Percentiles rank a stretch among this genome's conserved stretches.
Conservation (phyloP, 2,888 invertebrate species). For the Sclerodermus sp. region DNA sequence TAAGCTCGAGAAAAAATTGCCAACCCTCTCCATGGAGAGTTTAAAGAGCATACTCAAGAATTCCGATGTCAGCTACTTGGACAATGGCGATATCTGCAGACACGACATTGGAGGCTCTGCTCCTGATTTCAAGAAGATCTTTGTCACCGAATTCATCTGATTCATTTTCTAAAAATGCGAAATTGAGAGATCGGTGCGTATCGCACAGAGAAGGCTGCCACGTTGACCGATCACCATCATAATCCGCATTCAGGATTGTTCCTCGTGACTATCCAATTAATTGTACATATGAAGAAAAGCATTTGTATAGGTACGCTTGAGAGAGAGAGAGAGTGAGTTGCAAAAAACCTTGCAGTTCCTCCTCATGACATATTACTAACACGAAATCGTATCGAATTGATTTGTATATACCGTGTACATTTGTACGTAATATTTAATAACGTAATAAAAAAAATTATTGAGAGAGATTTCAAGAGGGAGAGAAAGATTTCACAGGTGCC, state of each 20-base stretch:
- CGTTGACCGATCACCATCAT: no score
- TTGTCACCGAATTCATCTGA: constrained; percentile 60
- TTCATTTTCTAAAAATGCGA: no score
- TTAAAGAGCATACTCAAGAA: constrained; percentile 50
- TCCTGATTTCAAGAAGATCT: constrained; percentile 63
- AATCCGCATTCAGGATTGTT: no score
- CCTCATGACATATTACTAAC: not conserved
- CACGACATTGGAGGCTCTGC: constrained; percentile 59
- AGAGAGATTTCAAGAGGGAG: not conserved
- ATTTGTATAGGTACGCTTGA: no score
- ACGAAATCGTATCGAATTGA: constrained; percentile 17
- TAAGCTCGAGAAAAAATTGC: constrained; percentile 34
- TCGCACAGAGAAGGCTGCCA: no score
- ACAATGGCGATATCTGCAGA: constrained; percentile 54
- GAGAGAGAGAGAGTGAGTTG: not conserved
- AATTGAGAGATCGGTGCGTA: no score
- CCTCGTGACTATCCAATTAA: no score
- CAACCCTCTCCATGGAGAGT: constrained; percentile 52
- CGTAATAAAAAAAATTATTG: constrained; percentile 13
- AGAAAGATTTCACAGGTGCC: no score
- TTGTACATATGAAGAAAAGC: no score
- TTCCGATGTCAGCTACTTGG: constrained; percentile 51
- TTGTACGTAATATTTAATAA: constrained; percentile 46
- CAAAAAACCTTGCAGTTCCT: not conserved
- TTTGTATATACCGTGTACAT: constrained; percentile 51